Evolutionary conservation across 2,113 vertebrate species (phyloP), one percentile per base, ranked within the genome.

Genomic region (Caranx ignobilis): DNA sequence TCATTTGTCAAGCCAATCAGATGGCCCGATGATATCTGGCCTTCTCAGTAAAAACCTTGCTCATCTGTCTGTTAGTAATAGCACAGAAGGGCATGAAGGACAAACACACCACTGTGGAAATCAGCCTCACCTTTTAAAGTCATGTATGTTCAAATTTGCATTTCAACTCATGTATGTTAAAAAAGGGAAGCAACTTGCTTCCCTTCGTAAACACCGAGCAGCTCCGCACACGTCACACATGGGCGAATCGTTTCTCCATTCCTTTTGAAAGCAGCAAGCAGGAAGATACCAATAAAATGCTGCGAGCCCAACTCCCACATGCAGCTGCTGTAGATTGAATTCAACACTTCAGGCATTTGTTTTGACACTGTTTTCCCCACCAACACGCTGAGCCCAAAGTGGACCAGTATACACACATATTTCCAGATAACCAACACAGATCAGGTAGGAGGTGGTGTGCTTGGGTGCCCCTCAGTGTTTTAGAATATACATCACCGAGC

Each of bases 1-100:
- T 76, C 68, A 35, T 92, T 84, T 65, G 87, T 92, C 89, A 76
- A 82, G 70, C 69, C 86, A 82, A 90, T 91, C 87, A 82, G 81
- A 82, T 41, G 74, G 41, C 41, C 39, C 16, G 48, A 37, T 88
- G 70, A 77, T 63, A 87, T 85, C 68, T 74, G 77, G 47, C 62
- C 47, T 12, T 31, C 65, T 86, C 31, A 63, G 71, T 47, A 56
- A 71, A 71, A 86, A 59, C 57, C 5, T 3, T 69, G 67, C 65
- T 75, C 1, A 59, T 65, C 64, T 65, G 62, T 71, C 66, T 21
- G 31, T 71, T 31, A 41, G 34, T 11, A 34, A 39, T 19, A 39
- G 39, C 35, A 6, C 39, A 68, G 35, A 12, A 7, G 59, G 37
- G 39, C 55, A 80, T 61, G 39, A 50, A 75, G 66, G 39, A 65